Percentiles rank a stretch among this genome's conserved stretches.
These are phyloP conservation scores for Sula dactylatra DNA, from an alignment of 2,113 vertebrate genomes.

Conservation along the genomic window DNA sequence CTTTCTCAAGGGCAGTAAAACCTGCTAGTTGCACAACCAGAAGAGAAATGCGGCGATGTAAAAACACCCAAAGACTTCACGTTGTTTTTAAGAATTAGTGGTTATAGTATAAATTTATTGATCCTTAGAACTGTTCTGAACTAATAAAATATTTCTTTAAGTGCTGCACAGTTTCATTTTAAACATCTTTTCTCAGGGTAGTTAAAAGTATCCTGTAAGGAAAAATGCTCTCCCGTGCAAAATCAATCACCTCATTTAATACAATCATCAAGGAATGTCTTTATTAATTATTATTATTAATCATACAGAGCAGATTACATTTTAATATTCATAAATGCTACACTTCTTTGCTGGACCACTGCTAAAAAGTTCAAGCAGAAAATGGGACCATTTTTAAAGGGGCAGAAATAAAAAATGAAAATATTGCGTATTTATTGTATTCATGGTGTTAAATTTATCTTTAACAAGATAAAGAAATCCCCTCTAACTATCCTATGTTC, in stretches of 20 bases:
- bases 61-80: conserved; percentile 12
- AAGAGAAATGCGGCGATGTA: not conserved
- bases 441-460: not conserved
- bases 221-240: not conserved
- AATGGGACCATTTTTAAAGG: not conserved
- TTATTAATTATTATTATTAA: conserved; percentile 33
- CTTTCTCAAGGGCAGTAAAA: conserved; percentile 41
- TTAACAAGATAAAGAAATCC: not conserved
- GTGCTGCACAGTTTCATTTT: not conserved
- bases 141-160: conserved; percentile 43
- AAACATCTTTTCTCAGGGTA: not conserved
- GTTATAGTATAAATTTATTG: conserved; percentile 31
- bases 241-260: conserved; percentile 33
- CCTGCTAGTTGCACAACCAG: not conserved
- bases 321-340: conserved; percentile 20
- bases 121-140: conserved; percentile 18
- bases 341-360: not conserved
- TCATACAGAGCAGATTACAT: not conserved
- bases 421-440: not conserved
- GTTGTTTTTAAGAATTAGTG: conserved; percentile 18
- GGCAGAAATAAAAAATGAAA: not conserved
- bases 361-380: not conserved
- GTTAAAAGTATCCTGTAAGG: not conserved
- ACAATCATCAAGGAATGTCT: not conserved
- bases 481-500: not conserved